Percentiles rank a stretch among this genome's conserved stretches.
Evolutionary conservation across 2,888 invertebrate species (phyloP).

Genomic region (Harpalus rubripes): DNA sequence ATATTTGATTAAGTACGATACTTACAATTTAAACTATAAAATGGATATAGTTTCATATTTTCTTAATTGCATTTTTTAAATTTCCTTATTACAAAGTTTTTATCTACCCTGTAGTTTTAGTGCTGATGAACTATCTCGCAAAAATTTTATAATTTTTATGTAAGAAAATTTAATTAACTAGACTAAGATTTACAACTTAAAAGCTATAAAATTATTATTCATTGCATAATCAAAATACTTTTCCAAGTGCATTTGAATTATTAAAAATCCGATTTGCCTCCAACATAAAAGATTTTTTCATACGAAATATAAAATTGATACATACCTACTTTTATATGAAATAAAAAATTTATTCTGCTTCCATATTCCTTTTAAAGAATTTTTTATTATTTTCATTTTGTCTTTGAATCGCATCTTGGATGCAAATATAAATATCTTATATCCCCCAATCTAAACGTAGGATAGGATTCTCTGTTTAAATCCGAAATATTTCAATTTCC

Average conservation of each 20-base stretch:
- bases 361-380: conserved; percentile 38
- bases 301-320: conserved; percentile 24
- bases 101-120: not conserved
- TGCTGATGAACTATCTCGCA: not conserved
- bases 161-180: conserved; percentile 4
- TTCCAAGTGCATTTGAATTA: conserved; percentile 2
- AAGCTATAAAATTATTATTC: conserved; percentile 3
- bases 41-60: not conserved
- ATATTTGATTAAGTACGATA: too few relatives aligned
- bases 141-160: conserved; percentile 8
- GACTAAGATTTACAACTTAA: conserved; percentile 1
- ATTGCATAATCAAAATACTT: not conserved
- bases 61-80: not conserved
- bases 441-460: conserved; percentile 44
- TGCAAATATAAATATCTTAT: conserved; percentile 49
- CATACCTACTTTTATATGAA: conserved; percentile 32
- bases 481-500: conserved; percentile 36
- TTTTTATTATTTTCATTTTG: conserved; percentile 49
- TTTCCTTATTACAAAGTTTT: not conserved
- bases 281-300: not conserved
- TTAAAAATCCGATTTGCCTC: conserved; percentile 2
- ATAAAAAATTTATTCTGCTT: conserved; percentile 38
- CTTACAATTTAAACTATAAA: too few relatives aligned
- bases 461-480: conserved; percentile 28
- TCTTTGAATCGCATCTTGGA: conserved; percentile 40